phyloP scores from a whole-genome alignment of 2,797 vertebrate species.

The Kryptopterus vitreolus region DNA sequence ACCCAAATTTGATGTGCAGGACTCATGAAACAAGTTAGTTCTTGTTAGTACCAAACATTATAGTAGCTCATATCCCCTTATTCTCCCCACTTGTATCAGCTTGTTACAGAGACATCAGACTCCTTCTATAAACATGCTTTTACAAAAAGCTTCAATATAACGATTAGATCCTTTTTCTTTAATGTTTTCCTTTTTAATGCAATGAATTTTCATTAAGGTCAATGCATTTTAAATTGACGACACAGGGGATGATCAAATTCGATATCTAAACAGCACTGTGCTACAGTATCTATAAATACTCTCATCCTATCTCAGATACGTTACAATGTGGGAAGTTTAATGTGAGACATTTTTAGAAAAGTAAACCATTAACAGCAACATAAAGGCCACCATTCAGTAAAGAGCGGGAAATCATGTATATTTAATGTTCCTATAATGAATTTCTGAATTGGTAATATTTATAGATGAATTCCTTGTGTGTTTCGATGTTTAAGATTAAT shows the following conservation, averaged over 20 bases:
- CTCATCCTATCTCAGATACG: not conserved
- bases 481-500: too few species aligned
- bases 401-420: not conserved
- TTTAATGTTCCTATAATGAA: not conserved
- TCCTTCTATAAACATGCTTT: not conserved
- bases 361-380: not conserved
- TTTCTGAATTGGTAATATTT: not conserved
- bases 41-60: not conserved
- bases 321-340: not conserved
- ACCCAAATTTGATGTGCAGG: too few species aligned
- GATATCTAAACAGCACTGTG: not conserved
- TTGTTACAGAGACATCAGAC: not conserved
- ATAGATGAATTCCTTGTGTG: not conserved
- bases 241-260: not conserved
- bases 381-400: not conserved
- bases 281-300: not conserved
- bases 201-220: too few species aligned
- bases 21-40: not conserved
- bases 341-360: not conserved
- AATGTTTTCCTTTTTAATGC: not conserved
- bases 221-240: not conserved
- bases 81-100: not conserved
- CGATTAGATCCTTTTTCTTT: not conserved
- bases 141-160: not conserved
- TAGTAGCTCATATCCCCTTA: not conserved